phyloP scores from a whole-genome alignment of 1,140 invertebrate genomes.

The Laodelphax striatellus region DNA sequence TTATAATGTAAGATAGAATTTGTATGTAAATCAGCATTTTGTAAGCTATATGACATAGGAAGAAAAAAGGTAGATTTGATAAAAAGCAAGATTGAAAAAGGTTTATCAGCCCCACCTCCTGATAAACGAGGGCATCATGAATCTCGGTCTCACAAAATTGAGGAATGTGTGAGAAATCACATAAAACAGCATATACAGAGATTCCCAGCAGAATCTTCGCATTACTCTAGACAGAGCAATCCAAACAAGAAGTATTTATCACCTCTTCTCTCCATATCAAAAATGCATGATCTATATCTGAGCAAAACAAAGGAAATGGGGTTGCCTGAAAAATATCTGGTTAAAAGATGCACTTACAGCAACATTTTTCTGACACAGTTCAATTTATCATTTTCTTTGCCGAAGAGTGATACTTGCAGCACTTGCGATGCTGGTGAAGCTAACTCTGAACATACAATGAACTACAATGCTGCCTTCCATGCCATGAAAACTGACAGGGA shows the following conservation, averaged over 20 bases:
- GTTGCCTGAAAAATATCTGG: not conserved
- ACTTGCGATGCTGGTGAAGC: constrained; percentile 18
- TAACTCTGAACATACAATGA: constrained; percentile 12
- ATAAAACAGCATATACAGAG: not conserved
- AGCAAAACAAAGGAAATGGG: not conserved
- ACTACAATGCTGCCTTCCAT: constrained; percentile 7
- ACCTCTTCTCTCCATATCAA: constrained; percentile 4
- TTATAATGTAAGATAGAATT: not conserved
- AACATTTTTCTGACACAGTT: constrained; percentile 21
- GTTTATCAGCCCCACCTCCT: constrained; percentile 7
- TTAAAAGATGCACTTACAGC: constrained; percentile 14
- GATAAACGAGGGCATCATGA: constrained; percentile 6
- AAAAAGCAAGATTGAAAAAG: not conserved
- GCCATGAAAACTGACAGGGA: not conserved
- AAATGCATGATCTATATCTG: constrained; percentile 3
- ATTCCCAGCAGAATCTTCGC: constrained; percentile 1
- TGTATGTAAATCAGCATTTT: constrained; percentile 1
- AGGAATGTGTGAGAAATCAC: not conserved
- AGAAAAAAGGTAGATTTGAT: constrained; percentile 4
- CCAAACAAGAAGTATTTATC: constrained; percentile 7
- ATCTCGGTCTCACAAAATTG: not conserved
- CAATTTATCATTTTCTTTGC: constrained; percentile 22
- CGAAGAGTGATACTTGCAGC: constrained; percentile 23
- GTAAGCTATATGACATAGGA: not conserved
- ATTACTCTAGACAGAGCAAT: constrained; percentile 8